These are phyloP conservation scores for Tribolium castaneum DNA, from an alignment of 1,140 invertebrate species.

Conservation along the genomic window DNA sequence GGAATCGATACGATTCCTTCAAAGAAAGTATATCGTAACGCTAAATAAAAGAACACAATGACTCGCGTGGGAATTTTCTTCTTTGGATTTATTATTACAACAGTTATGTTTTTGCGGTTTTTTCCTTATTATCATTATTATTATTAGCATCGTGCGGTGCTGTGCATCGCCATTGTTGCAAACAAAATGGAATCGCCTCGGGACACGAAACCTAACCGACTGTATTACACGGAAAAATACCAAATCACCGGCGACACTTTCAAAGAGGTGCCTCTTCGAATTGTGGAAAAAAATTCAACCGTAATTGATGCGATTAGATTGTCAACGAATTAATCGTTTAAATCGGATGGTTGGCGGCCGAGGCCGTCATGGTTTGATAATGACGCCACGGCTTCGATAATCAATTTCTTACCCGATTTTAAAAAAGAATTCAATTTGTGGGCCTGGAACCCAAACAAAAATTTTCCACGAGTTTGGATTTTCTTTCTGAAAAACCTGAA, in stretches of 20 bases:
- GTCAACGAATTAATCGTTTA: neutral
- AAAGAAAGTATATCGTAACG: conserved; percentile 32
- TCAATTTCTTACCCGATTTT: neutral
- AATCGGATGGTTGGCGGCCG: too few species aligned
- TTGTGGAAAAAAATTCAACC: neutral
- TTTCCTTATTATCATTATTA: neutral
- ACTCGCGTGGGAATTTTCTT: conserved; percentile 33
- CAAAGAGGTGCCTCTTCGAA: too few species aligned
- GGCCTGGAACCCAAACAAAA: too few species aligned
- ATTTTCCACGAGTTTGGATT: neutral
- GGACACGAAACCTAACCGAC: neutral
- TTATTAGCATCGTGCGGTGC: conserved; percentile 8
- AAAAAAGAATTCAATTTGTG: too few species aligned
- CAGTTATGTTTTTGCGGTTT: conserved; percentile 32
- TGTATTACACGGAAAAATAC: conserved; percentile 10
- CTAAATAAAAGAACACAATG: conserved; percentile 30
- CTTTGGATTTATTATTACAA: conserved; percentile 10
- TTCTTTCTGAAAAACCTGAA: conserved; percentile 1
- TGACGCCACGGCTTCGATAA: neutral
- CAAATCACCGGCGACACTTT: neutral
- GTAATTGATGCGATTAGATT: neutral
- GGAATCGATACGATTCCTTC: conserved; percentile 31
- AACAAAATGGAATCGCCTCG: conserved; percentile 2
- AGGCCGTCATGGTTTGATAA: neutral
- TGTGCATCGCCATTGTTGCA: neutral